Evolutionary conservation across 1,140 invertebrate genomes (phyloP).

Genomic region (Aphelinus certus): DNA sequence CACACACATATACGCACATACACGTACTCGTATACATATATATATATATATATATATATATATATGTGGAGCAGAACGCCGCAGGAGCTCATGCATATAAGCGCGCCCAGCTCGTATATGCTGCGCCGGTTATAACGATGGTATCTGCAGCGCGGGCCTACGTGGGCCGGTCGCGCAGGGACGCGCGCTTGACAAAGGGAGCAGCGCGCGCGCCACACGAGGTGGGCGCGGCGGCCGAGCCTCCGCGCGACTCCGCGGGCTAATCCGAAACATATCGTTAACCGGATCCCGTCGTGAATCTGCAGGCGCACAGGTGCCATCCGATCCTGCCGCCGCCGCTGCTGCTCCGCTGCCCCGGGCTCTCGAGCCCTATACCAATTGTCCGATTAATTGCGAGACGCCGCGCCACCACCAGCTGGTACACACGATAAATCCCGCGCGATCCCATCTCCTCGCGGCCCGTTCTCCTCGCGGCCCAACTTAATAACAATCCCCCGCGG

Average conservation of each 20-base stretch:
- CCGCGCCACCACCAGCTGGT: background rate
- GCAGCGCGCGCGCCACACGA: background rate
- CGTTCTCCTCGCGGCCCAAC: background rate
- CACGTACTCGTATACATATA: background rate
- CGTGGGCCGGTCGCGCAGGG: too few species aligned
- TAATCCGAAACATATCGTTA: constrained; percentile 27
- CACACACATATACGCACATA: too few species aligned
- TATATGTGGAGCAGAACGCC: too few species aligned
- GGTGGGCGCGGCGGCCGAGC: background rate
- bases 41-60: background rate
- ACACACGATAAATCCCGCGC: background rate
- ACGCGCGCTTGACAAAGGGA: background rate
- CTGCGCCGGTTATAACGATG: background rate
- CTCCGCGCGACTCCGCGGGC: constrained; percentile 1
- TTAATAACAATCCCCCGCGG: background rate
- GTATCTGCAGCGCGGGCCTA: too few species aligned
- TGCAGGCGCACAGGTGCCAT: constrained; percentile 17
- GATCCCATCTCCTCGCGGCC: background rate
- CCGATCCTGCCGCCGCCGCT: background rate
- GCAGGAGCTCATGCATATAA: too few species aligned
- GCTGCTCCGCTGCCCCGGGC: too few species aligned
- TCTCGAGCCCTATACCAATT: too few species aligned
- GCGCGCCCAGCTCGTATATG: background rate
- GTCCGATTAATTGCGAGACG: constrained; percentile 11
- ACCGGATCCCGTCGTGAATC: constrained; percentile 4